phyloP scores from a whole-genome alignment of 2,797 vertebrate species.

The Gallinago stenura region DNA sequence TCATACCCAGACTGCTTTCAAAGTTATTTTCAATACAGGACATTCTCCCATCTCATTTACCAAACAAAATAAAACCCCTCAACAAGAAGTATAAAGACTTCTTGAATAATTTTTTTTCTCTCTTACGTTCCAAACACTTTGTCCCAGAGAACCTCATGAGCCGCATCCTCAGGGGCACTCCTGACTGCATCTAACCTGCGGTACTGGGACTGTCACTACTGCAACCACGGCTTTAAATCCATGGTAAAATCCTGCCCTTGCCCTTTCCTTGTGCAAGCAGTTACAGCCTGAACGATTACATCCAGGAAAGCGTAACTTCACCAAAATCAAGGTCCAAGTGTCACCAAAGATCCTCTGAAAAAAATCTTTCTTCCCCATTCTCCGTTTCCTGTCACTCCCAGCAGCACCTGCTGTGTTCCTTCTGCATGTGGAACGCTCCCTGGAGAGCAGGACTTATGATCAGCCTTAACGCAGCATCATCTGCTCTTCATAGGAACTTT shows the following conservation, averaged over 20 bases:
- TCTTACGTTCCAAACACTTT: background rate
- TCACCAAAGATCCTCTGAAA: background rate
- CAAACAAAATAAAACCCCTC: background rate
- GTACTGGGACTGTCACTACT: background rate
- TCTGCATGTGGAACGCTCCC: background rate
- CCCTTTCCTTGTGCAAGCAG: background rate
- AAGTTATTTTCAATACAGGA: background rate
- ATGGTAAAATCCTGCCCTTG: background rate
- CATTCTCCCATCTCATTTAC: background rate
- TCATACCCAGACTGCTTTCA: background rate
- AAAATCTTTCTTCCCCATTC: background rate
- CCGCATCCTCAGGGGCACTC: background rate
- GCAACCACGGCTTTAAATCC: background rate
- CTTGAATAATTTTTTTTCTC: background rate
- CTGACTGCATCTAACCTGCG: background rate
- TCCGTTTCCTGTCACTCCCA: background rate
- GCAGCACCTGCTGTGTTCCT: background rate
- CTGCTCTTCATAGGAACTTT: background rate
- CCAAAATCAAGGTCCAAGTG: background rate
- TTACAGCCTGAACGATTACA: background rate
- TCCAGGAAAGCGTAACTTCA: background rate
- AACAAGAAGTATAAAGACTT: background rate
- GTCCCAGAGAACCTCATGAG: background rate
- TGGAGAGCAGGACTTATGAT: background rate
- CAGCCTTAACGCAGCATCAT: background rate